Conservation (phyloP, 2,888 invertebrate species). For the Patella ulyssiponensis region DNA sequence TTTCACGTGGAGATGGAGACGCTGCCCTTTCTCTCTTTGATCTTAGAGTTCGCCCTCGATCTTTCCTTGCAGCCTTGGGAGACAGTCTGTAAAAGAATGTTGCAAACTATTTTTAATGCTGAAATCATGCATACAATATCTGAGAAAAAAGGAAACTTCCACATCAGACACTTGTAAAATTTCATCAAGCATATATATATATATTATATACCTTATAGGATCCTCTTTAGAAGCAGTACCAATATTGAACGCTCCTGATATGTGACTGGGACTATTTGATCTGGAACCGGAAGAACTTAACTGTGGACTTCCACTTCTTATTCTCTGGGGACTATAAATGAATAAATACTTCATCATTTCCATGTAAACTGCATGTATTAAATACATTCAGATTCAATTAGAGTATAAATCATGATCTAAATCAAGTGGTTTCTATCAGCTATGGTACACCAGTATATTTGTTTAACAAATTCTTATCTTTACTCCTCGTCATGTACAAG, state of each 20-base stretch:
- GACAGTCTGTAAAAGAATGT: conserved; percentile 52
- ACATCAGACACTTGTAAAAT: background rate
- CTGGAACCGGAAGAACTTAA: background rate
- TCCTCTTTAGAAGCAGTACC: background rate
- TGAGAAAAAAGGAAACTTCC: no score
- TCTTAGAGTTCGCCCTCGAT: conserved; percentile 73
- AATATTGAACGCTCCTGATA: background rate
- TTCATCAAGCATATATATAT: background rate
- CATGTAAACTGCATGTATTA: no score
- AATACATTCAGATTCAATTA: no score
- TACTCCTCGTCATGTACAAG: no score
- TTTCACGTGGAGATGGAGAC: conserved; percentile 68
- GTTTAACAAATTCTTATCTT: no score
- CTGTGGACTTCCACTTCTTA: conserved; percentile 1
- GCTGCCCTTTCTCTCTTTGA: conserved; percentile 70
- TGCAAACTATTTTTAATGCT: no score
- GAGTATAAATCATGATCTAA: no score
- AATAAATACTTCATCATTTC: no score
- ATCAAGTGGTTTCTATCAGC: no score
- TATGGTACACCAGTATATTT: no score
- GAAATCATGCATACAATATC: no score
- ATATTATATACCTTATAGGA: background rate
- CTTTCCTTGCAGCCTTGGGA: conserved; percentile 75
- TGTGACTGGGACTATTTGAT: background rate
- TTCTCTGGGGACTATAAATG: background rate